Base-by-base conservation (phyloP, 2,797 vertebrate species). In the Aeoliscus strigatus region DNA sequence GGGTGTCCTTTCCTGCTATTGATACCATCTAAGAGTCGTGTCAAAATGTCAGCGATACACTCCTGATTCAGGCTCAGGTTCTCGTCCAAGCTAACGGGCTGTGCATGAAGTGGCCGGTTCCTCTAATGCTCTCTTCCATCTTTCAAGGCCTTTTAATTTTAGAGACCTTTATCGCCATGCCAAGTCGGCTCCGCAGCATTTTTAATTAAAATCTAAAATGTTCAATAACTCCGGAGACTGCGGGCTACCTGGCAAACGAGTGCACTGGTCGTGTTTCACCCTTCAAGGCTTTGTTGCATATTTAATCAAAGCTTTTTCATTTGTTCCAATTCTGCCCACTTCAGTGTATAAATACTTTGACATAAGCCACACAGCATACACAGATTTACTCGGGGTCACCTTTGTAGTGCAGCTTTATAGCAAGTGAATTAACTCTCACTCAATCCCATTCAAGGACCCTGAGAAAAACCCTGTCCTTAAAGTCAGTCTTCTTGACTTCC, bases 171-270 rank as follows among this genome's bases (percentile, higher is more conserved):
- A 83, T 84, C 60, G 57, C 73, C 35, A 81, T 82, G 83, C 79
- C 76, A 68, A 69, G 68, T 70, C 66, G 62, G 47, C 63, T 51
- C 73, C 62, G n/a, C n/a, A 47, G 34, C 44, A 67, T 76, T 76
- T 87, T 87, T 85, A 83, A 89, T 88, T 87, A 84, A 86, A 87
- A 82, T 66, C 51, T 58, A 64, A 84, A 84, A 82, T 71, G 77
- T 57, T 49, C 70, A 77, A 81, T 81, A 83, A 81, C 64, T 74
- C 56, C 17, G 59, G 69, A 77, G 82, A 76, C 70, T 62, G 29
- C 27, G 66, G 67, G 42, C 49, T 70, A 25, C 57, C 73, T 70
- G 73, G 77, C 70, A 63, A 74, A 71, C 59, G 48, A 72, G 64
- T 72, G 51, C 42, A 33, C 48, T 39, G 61, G 51, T 72, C 62